Evolutionary conservation across 2,797 vertebrate species (phyloP).

Genomic region (Ctenopoma kingsleyae): DNA sequence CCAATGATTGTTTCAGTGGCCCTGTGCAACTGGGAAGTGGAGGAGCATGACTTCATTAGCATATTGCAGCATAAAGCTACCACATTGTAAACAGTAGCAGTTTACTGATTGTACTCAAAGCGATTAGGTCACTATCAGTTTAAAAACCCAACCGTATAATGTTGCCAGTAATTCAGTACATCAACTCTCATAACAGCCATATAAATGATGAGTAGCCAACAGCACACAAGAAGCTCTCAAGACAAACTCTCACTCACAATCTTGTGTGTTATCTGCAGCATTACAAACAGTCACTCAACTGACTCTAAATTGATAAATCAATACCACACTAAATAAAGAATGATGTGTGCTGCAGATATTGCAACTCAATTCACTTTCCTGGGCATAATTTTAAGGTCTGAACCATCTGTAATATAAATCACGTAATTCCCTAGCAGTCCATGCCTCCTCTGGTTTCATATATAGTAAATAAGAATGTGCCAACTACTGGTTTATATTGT

Average conservation of each 20-base stretch:
- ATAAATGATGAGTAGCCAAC: constrained; percentile 8
- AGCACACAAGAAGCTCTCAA: constrained; percentile 13
- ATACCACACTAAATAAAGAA: constrained; percentile 54
- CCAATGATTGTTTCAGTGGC: constrained; percentile 14
- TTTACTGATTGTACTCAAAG: constrained; percentile 3
- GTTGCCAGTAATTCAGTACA: constrained; percentile 14
- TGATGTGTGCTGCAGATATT: constrained; percentile 32
- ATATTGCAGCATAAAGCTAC: constrained; percentile 34
- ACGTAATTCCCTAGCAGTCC: constrained; percentile 11
- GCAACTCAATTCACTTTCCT: constrained; percentile 34
- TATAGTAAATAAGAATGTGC: constrained; percentile 3
- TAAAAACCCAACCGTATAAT: constrained; percentile 10
- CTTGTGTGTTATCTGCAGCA: constrained; percentile 38
- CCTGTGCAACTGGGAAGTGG: constrained; percentile 17
- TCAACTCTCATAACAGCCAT: constrained; percentile 10
- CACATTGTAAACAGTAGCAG: constrained; percentile 16
- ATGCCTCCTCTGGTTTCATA: constrained; percentile 1
- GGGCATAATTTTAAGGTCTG: constrained; percentile 3
- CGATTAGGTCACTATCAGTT: constrained; percentile 6
- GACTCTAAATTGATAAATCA: constrained; percentile 51
- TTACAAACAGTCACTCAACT: constrained; percentile 40
- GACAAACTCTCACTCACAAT: no score
- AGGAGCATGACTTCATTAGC: constrained; percentile 40
- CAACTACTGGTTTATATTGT: constrained; percentile 8
- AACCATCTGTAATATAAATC: constrained; percentile 29